These are phyloP conservation scores for Onychomys torridus DNA, from an alignment of 2,797 vertebrate species.

Conservation along the genomic window DNA sequence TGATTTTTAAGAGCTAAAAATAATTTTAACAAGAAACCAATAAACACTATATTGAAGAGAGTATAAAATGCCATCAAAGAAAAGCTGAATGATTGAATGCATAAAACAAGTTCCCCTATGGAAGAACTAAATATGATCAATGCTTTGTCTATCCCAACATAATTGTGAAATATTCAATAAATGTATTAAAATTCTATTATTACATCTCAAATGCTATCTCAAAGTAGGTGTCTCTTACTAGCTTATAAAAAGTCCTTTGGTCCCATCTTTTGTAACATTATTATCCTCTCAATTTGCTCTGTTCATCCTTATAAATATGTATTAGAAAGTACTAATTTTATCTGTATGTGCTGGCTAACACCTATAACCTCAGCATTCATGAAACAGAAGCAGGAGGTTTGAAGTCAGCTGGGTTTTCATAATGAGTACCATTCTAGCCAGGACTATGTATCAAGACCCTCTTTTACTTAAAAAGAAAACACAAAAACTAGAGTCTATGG, in stretches of 20 bases:
- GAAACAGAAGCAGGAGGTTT: background rate
- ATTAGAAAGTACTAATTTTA: slow-evolving; percentile 12
- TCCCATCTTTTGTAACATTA: background rate
- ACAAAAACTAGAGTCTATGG: background rate
- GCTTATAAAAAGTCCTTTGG: background rate
- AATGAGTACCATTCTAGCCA: background rate
- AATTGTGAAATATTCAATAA: background rate
- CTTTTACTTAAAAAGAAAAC: background rate
- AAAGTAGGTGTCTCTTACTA: background rate
- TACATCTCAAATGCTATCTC: background rate
- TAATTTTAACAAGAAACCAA: slow-evolving; percentile 29
- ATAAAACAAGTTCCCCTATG: background rate
- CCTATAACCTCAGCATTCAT: background rate
- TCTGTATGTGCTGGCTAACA: background rate
- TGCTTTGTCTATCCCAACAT: background rate
- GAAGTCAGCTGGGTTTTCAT: background rate
- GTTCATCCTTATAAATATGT: slow-evolving; percentile 17
- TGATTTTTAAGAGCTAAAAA: slow-evolving; percentile 48
- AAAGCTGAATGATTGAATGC: slow-evolving; percentile 5
- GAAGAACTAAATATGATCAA: background rate
- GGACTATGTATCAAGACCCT: background rate
- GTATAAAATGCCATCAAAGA: slow-evolving; percentile 46
- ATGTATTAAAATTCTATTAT: slow-evolving; percentile 52
- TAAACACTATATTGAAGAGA: slow-evolving; percentile 7
- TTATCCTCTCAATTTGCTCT: background rate